phyloP scores from a whole-genome alignment of 2,888 invertebrate species.

The Dolichomitus sp. region DNA sequence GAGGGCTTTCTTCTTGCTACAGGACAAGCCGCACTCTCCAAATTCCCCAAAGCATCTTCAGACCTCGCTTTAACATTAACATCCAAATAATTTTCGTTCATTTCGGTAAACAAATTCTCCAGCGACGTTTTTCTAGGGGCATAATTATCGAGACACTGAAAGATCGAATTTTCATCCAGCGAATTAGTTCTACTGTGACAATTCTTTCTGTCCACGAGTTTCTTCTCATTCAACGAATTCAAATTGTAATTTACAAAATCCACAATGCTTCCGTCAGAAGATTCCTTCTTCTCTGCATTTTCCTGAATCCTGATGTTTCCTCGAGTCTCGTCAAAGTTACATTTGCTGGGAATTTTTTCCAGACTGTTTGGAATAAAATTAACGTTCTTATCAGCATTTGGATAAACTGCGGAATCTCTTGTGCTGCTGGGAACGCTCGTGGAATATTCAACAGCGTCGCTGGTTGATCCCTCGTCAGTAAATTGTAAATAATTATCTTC shows the following conservation, averaged over 20 bases:
- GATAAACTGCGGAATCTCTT: constrained; percentile 22
- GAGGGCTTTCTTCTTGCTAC: constrained; percentile 51
- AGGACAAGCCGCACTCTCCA: constrained; percentile 45
- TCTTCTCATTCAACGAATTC: constrained; percentile 72
- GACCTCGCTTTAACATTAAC: constrained; percentile 74
- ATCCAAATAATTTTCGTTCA: constrained; percentile 59
- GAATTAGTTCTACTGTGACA: constrained; percentile 78
- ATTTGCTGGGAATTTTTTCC: constrained; percentile 71
- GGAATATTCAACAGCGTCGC: constrained; percentile 57
- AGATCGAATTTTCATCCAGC: constrained; percentile 76
- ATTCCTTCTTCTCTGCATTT: constrained; percentile 21
- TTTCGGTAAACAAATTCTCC: constrained; percentile 70
- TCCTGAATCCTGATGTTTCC: constrained; percentile 73
- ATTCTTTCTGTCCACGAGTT: constrained; percentile 71
- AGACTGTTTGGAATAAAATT: constrained; percentile 78
- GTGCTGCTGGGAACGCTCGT: constrained; percentile 48
- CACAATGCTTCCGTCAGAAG: constrained; percentile 34
- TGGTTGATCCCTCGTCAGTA: constrained; percentile 58
- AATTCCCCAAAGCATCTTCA: constrained; percentile 73
- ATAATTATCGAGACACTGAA: constrained; percentile 61
- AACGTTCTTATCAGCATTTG: constrained; percentile 67
- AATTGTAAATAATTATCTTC: constrained; percentile 67
- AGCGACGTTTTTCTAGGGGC: constrained; percentile 72
- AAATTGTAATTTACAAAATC: constrained; percentile 76
- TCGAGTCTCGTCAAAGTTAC: constrained; percentile 61